A percentile compares a stretch with the other conserved stretches of the same genome.
These are phyloP conservation scores for Cecidostiba fungosa DNA, from an alignment of 2,888 invertebrate species.

Conservation along the genomic window DNA sequence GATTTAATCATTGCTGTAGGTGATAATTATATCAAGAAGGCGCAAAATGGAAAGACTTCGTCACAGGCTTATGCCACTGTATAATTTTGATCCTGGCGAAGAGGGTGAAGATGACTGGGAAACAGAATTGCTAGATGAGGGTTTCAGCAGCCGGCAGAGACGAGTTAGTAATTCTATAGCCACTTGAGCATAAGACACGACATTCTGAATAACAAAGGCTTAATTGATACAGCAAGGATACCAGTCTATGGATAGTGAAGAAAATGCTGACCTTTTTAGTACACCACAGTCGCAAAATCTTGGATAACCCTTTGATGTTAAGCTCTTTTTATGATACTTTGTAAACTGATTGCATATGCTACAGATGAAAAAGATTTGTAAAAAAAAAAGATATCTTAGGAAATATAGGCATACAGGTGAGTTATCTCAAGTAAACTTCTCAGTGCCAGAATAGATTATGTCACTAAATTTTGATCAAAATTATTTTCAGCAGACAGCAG, in stretches of 20 bases:
- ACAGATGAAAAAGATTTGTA: conserved; percentile 32
- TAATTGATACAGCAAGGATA: conserved; percentile 76
- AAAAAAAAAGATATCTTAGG: conserved; percentile 57
- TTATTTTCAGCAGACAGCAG: conserved; percentile 42
- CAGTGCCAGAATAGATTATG: conserved; percentile 2
- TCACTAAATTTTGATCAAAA: conserved; percentile 14
- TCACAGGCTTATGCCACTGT: conserved; percentile 85
- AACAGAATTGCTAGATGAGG: conserved; percentile 82
- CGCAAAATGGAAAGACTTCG: conserved; percentile 83
- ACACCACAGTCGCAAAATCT: conserved; percentile 53
- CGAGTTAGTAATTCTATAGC: conserved; percentile 72
- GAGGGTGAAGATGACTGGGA: conserved; percentile 87
- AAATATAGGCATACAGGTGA: conserved; percentile 51
- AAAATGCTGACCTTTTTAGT: conserved; percentile 76
- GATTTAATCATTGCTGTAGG: conserved; percentile 74
- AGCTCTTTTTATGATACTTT: conserved; percentile 61
- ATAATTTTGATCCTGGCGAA: conserved; percentile 86
- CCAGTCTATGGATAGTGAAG: conserved; percentile 77
- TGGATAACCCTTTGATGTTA: conserved; percentile 60
- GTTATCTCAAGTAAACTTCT: neutral
- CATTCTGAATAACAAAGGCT: conserved; percentile 68
- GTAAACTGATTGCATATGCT: conserved; percentile 43
- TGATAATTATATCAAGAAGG: conserved; percentile 81
- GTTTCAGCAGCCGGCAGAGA: conserved; percentile 75
- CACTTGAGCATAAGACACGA: conserved; percentile 66